Conservation (phyloP, 2,888 invertebrate genomes). For the Mimas tiliae region DNA sequence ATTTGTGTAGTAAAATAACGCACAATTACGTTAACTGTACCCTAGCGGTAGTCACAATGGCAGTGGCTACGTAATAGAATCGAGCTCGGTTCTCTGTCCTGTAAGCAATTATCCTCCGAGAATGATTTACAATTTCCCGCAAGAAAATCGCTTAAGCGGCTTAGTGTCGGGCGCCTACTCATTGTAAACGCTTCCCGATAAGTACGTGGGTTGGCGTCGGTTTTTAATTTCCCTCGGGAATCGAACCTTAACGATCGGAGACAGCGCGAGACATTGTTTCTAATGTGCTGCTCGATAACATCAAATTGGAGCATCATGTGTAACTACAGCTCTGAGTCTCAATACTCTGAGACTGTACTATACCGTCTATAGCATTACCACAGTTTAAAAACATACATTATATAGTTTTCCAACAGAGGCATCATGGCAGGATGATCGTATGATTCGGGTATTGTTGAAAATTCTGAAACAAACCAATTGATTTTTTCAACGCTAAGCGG, state of each 20-base stretch:
- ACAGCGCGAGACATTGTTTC: conserved; percentile 44
- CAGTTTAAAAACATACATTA: background rate
- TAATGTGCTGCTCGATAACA: conserved; percentile 40
- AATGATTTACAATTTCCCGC: conserved; percentile 36
- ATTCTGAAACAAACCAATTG: too few relatives aligned
- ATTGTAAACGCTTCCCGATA: conserved; percentile 43
- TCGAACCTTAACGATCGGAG: conserved; percentile 43
- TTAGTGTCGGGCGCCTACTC: conserved; percentile 37
- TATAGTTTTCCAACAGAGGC: too few relatives aligned
- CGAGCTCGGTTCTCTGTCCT: conserved; percentile 3
- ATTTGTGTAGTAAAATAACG: background rate
- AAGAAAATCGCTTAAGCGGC: conserved; percentile 43
- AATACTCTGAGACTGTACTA: background rate
- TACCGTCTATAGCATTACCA: background rate
- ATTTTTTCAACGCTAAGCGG: too few relatives aligned
- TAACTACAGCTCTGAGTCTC: background rate
- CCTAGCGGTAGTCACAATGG: background rate
- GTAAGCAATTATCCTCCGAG: conserved; percentile 28
- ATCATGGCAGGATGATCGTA: too few relatives aligned
- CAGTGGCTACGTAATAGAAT: conserved; percentile 17
- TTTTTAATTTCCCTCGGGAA: conserved; percentile 56
- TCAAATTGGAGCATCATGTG: conserved; percentile 21
- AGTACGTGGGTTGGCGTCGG: conserved; percentile 44
- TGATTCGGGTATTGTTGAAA: too few relatives aligned
- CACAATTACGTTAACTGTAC: background rate